phyloP scores from a whole-genome alignment of 2,797 vertebrate genomes.

The Naso thynnoides region DNA sequence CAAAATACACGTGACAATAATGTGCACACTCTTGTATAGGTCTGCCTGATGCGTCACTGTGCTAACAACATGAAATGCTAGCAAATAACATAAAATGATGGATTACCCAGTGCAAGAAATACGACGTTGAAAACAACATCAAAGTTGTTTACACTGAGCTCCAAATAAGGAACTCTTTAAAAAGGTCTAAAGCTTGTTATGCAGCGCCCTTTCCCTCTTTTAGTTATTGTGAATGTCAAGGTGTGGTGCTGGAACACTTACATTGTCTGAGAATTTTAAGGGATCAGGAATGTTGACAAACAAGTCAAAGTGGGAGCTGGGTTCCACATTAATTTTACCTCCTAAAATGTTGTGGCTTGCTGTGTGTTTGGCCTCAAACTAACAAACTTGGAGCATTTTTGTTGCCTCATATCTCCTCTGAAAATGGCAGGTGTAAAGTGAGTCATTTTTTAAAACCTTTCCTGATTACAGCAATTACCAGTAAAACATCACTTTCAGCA shows the following conservation, averaged over 20 bases:
- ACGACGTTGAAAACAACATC: not conserved
- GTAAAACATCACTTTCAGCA: not conserved
- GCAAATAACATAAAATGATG: not conserved
- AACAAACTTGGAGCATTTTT: not conserved
- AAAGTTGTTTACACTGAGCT: not conserved
- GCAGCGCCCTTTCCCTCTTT: not conserved
- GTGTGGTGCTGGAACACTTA: slow-evolving; percentile 17
- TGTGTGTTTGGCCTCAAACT: not conserved
- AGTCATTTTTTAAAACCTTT: not conserved
- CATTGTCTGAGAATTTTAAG: slow-evolving; percentile 18
- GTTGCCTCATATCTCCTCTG: not conserved
- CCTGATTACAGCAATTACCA: not conserved
- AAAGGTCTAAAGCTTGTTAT: not conserved
- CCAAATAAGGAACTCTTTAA: not conserved
- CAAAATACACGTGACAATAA: not conserved
- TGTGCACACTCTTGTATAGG: not conserved
- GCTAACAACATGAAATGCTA: not conserved
- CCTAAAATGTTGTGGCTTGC: not conserved
- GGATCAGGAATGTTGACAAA: slow-evolving; percentile 29
- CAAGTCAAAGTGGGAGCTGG: slow-evolving; percentile 11
- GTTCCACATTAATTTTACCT: not conserved
- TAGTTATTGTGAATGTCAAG: slow-evolving; percentile 13
- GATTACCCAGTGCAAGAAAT: not conserved
- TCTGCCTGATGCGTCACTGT: not conserved
- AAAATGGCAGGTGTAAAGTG: not conserved